Conservation (phyloP, 2,113 vertebrate genomes). For the Scartelaos histophorus region DNA sequence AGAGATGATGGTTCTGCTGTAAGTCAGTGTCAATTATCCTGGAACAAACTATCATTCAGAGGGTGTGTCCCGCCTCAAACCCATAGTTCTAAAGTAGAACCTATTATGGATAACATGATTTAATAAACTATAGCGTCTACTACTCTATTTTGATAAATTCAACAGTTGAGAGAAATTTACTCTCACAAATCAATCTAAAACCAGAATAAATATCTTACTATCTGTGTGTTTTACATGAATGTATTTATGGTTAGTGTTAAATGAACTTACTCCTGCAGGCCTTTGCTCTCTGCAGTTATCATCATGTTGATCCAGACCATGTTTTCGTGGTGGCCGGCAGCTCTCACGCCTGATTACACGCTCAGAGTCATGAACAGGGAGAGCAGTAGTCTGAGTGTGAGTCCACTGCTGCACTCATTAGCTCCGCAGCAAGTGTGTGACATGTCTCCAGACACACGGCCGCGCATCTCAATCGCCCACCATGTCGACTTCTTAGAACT, state of each 20-base stretch:
- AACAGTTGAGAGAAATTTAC: too few species aligned
- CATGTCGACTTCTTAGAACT: slow-evolving; percentile 33
- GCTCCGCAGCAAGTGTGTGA: slow-evolving; percentile 26
- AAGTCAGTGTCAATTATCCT: not conserved
- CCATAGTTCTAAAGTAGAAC: not conserved
- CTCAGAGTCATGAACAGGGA: slow-evolving; percentile 35
- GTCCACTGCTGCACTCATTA: slow-evolving; percentile 44
- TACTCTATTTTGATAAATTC: not conserved
- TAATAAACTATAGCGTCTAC: not conserved
- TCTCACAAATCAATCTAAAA: not conserved
- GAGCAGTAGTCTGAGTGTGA: slow-evolving; percentile 54
- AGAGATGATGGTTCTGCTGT: not conserved
- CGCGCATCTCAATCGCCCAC: slow-evolving; percentile 9
- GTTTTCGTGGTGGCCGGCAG: slow-evolving; percentile 55
- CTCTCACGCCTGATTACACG: slow-evolving; percentile 50
- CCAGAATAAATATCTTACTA: not conserved
- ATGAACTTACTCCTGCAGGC: not conserved
- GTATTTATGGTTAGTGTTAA: not conserved
- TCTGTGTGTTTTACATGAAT: not conserved
- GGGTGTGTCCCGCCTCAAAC: not conserved
- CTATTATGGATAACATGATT: not conserved
- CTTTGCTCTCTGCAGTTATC: not conserved
- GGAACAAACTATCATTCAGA: not conserved
- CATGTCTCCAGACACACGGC: slow-evolving; percentile 7
- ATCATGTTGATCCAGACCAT: slow-evolving; percentile 57